Evolutionary conservation across 1,140 invertebrate species (phyloP), one percentile per base, ranked within the genome.

Genomic region (Sycophaga agraensis): DNA sequence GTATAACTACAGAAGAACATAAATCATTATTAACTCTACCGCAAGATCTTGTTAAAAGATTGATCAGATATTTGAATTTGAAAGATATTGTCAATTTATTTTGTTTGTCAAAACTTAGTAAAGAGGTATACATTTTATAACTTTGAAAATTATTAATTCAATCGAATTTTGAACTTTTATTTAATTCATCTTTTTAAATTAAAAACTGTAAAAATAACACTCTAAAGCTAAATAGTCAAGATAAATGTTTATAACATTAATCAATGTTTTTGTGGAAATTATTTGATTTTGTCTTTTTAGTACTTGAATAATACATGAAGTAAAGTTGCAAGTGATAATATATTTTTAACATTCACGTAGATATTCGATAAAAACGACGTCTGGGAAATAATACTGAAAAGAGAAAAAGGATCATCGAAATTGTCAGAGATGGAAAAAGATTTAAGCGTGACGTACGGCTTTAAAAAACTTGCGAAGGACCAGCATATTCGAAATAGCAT

Each of bases 11-110:
- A 2, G 58, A 62, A 8, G 62, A 48, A 11, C 42, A 2, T 9
- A 68, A 61, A 16, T 65, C 68, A 0, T 59, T 77, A 34, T 48
- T 75, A 6, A 71, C 72, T 14, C 60, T 77, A 9, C 72, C 74
- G 9, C 62, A 39, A 50, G 46, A 51, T 35, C 3, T 71, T 4
- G 60, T 74, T 7, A 49, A 51, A 39, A 70, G 57, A 48, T 70
- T 82, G 34, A 39, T 76, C 2, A 59, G 42, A 6, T 76, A 72
- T 63, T 50, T 82, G 16, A 48, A 59, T 0, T 40, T 68, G 2
- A 68, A 70, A 4, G 80, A 82, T 46, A 68, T 82, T 34, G 16
- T 73, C 2, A 73, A 72, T 28, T 63, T 82, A 54, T 66, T 66
- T 4, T 63, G 63, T 19, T 60, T 77, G 4, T 81, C 73, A 0